Evolutionary conservation across 2,797 vertebrate genomes (phyloP).

Genomic region (Oreonectes daqikongensis): DNA sequence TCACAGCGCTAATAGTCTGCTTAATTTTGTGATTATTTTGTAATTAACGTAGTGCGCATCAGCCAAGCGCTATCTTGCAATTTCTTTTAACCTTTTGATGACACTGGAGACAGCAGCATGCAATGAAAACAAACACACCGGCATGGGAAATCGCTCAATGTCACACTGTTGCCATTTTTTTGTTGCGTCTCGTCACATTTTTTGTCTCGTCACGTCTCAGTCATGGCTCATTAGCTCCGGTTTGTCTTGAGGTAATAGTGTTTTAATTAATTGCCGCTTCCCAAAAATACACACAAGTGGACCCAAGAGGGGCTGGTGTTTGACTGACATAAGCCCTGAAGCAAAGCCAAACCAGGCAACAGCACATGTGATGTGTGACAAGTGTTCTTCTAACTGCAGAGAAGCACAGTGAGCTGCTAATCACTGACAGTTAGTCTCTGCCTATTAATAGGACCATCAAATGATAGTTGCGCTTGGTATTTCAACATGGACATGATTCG

Average conservation of each 20-base stretch:
- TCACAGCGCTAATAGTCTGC: constrained; percentile 40
- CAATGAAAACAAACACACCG: constrained; percentile 13
- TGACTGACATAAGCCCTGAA: constrained; percentile 37
- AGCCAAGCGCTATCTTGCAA: constrained; percentile 19
- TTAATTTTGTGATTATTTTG: constrained; percentile 32
- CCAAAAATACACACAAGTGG: constrained; percentile 53
- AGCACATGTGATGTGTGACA: constrained; percentile 42
- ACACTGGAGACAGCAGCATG: constrained; percentile 13
- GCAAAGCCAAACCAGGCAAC: constrained; percentile 49
- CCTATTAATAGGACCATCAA: background rate
- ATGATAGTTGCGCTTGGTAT: background rate
- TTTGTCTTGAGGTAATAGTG: constrained; percentile 51
- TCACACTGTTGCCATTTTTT: background rate
- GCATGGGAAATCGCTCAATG: background rate
- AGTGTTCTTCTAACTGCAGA: constrained; percentile 25
- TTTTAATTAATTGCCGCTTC: constrained; percentile 47
- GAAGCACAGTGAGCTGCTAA: constrained; percentile 2
- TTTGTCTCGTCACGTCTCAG: constrained; percentile 41
- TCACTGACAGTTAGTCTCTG: background rate
- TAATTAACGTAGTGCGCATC: constrained; percentile 26
- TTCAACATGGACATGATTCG: background rate
- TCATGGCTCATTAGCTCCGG: constrained; percentile 52
- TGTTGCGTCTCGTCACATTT: background rate
- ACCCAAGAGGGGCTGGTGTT: constrained; percentile 46
- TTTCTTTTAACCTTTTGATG: constrained; percentile 28